These are phyloP conservation scores for Vipera ursinii DNA, from an alignment of 2,797 vertebrate genomes.

Conservation along the genomic window DNA sequence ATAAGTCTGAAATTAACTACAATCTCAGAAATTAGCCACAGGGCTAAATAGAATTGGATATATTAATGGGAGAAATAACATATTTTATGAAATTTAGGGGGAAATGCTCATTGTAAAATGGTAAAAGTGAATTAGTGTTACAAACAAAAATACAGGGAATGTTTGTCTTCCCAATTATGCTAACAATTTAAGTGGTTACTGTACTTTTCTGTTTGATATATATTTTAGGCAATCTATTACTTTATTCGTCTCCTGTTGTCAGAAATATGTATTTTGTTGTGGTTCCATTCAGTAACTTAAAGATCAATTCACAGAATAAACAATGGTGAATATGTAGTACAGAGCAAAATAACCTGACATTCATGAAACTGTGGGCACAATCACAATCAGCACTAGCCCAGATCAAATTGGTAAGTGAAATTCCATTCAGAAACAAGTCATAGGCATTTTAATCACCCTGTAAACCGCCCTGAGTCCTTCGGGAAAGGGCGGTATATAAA, in stretches of 20 bases:
- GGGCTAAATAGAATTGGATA: neutral
- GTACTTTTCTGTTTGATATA: neutral
- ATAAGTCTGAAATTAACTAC: neutral
- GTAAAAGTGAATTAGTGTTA: neutral
- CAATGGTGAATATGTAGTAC: neutral
- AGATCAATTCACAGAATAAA: neutral
- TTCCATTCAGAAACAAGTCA: neutral
- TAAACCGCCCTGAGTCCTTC: too few species aligned
- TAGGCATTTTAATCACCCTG: too few species aligned
- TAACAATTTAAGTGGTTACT: neutral
- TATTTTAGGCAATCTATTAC: neutral
- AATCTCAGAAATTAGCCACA: neutral
- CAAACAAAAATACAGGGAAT: neutral
- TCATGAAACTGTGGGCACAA: neutral
- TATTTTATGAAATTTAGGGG: neutral
- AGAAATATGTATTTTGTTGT: neutral
- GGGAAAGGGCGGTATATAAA: too few species aligned
- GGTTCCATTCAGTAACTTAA: neutral
- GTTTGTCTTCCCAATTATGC: neutral
- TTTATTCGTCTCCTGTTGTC: neutral
- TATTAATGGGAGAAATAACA: neutral
- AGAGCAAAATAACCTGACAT: neutral
- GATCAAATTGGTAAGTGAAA: neutral
- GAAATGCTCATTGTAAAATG: neutral
- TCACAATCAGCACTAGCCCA: neutral